Conservation (phyloP, 2,888 invertebrate genomes). For the Corbicula japonica region DNA sequence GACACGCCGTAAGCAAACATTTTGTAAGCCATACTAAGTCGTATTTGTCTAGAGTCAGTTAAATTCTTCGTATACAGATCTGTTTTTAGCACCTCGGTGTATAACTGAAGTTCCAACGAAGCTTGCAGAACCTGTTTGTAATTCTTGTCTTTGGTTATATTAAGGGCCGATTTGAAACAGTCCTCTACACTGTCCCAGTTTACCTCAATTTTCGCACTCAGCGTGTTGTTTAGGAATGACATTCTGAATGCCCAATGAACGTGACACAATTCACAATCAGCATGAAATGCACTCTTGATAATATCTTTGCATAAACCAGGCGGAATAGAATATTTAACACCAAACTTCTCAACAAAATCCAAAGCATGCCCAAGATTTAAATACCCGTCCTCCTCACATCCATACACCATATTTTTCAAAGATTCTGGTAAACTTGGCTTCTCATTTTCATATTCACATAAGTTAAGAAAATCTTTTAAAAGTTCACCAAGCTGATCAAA, state of each 20-base stretch:
- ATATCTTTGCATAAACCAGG: slow-evolving; percentile 42
- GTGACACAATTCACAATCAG: neutral
- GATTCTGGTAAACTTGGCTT: slow-evolving; percentile 37
- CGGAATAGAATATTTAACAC: slow-evolving; percentile 46
- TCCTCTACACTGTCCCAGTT: slow-evolving; percentile 60
- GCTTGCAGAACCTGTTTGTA: slow-evolving; percentile 23
- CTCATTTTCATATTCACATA: too few species aligned
- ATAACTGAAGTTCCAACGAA: slow-evolving; percentile 56
- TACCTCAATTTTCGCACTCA: slow-evolving; percentile 60
- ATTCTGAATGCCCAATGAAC: slow-evolving; percentile 49
- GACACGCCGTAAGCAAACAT: slow-evolving; percentile 62
- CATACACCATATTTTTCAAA: slow-evolving; percentile 61
- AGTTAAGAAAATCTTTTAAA: slow-evolving; percentile 16
- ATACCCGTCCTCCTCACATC: slow-evolving; percentile 62
- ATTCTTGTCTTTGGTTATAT: neutral
- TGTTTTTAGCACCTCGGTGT: slow-evolving; percentile 50
- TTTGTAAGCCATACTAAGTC: slow-evolving; percentile 61
- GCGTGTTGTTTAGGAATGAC: slow-evolving; percentile 48
- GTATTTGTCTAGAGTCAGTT: slow-evolving; percentile 57
- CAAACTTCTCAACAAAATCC: slow-evolving; percentile 54
- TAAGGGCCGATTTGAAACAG: slow-evolving; percentile 17
- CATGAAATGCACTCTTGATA: slow-evolving; percentile 38
- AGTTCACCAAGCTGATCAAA: slow-evolving; percentile 23
- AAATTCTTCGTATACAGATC: slow-evolving; percentile 62
- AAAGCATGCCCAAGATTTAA: slow-evolving; percentile 62